Conservation (phyloP, 2,113 vertebrate species). For the Psophia crepitans region DNA sequence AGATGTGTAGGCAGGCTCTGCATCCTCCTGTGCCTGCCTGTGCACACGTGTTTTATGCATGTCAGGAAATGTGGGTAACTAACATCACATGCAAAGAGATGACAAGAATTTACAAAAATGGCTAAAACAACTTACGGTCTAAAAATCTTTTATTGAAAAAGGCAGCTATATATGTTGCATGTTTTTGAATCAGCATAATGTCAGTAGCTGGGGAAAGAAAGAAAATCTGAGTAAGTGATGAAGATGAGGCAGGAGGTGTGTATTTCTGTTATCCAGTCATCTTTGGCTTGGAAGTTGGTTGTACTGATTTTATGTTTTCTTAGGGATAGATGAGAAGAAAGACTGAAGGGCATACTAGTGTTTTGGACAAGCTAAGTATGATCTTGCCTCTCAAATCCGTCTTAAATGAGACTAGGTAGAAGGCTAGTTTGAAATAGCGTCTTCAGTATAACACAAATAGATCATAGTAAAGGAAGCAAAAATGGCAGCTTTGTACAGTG, state of each 20-base stretch:
- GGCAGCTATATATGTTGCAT: neutral
- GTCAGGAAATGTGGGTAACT: neutral
- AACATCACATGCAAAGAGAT: neutral
- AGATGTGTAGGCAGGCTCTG: neutral
- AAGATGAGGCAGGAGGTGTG: neutral
- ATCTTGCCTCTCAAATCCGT: neutral
- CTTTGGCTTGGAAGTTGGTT: neutral
- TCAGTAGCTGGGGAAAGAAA: neutral
- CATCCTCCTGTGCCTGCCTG: neutral
- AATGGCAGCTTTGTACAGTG: neutral
- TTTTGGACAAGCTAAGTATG: neutral
- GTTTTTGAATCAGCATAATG: neutral
- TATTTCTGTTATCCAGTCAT: neutral
- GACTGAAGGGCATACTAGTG: neutral
- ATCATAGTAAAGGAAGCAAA: neutral
- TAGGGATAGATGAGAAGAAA: neutral
- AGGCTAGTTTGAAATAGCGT: neutral
- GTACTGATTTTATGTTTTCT: neutral
- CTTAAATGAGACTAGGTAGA: neutral
- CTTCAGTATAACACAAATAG: neutral
- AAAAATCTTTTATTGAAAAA: neutral
- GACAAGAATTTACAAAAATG: neutral
- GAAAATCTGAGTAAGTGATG: neutral
- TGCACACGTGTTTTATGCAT: accelerated
- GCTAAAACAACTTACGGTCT: neutral